Conservation (phyloP, 1,140 invertebrate species). For the Lysiphlebus fabarum region DNA sequence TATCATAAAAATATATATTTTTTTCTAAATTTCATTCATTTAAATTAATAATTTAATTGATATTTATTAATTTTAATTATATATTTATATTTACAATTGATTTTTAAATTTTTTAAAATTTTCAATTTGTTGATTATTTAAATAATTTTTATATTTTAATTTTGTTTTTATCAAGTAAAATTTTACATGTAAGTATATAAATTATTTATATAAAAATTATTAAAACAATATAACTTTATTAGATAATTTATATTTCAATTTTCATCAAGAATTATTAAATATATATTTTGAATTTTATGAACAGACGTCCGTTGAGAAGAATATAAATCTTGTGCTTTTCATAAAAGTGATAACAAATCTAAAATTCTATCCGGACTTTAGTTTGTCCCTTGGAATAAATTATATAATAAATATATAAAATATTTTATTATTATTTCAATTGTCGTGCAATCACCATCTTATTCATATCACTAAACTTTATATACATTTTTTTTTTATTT, state of each 20-base stretch:
- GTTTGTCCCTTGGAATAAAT: constrained; percentile 39
- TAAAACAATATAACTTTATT: constrained; percentile 46
- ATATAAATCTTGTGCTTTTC: constrained; percentile 42
- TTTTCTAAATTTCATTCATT: too few species aligned
- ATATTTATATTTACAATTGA: too few species aligned
- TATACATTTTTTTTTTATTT: background rate
- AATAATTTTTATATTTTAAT: too few species aligned
- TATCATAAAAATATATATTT: constrained; percentile 10
- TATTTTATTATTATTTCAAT: constrained; percentile 39
- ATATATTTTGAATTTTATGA: background rate
- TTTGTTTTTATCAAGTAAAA: too few species aligned
- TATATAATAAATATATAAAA: constrained; percentile 27
- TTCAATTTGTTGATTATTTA: too few species aligned
- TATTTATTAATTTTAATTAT: too few species aligned
- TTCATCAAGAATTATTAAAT: background rate
- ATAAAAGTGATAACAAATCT: constrained; percentile 25
- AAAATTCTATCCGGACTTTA: constrained; percentile 17
- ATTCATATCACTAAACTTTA: constrained; percentile 38
- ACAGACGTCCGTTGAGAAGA: constrained; percentile 26
- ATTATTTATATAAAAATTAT: constrained; percentile 30
- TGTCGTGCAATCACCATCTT: constrained; percentile 43
- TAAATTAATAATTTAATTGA: too few species aligned
- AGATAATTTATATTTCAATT: constrained; percentile 26
- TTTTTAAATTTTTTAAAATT: too few species aligned
- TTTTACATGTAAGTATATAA: background rate